phyloP scores from a whole-genome alignment of 30 jellyfish, hydroid and myxozoan species.

The Cassiopea xamachana region DNA sequence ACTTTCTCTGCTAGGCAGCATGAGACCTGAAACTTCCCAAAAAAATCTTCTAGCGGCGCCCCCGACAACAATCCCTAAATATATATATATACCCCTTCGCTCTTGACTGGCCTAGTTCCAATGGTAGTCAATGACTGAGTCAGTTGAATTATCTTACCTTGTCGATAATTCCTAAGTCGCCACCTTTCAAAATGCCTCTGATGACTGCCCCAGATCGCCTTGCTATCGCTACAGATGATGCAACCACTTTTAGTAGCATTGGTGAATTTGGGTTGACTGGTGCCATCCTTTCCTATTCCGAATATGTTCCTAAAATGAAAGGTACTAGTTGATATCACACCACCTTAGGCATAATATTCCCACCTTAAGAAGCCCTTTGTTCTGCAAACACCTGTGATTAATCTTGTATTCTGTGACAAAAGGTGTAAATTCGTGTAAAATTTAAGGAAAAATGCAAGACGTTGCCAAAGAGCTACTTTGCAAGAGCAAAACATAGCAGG shows the following conservation, averaged over 20 bases:
- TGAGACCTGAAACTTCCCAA: no score
- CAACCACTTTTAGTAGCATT: conserved; percentile 80
- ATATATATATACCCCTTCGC: no score
- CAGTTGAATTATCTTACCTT: no score
- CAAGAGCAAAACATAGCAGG: no score
- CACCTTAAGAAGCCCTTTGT: neutral
- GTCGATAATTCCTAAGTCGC: conserved; percentile 90
- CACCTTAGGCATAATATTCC: neutral
- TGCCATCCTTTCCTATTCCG: conserved; percentile 25
- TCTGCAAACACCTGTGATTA: no score
- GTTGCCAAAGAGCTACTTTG: no score
- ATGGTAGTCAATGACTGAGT: neutral
- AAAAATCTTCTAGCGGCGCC: no score
- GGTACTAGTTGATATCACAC: neutral
- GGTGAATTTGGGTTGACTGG: conserved; percentile 35
- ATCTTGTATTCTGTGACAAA: no score
- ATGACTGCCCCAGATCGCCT: conserved; percentile 83
- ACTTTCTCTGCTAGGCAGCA: no score
- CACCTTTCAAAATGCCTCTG: conserved; percentile 78
- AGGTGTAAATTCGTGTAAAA: no score
- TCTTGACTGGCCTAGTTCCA: neutral
- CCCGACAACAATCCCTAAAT: no score
- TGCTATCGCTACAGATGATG: conserved; percentile 97
- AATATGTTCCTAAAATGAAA: neutral
- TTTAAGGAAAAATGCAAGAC: no score